These are phyloP conservation scores for Macrobrachium rosenbergii DNA, from an alignment of 1,140 invertebrate genomes.

Conservation along the genomic window DNA sequence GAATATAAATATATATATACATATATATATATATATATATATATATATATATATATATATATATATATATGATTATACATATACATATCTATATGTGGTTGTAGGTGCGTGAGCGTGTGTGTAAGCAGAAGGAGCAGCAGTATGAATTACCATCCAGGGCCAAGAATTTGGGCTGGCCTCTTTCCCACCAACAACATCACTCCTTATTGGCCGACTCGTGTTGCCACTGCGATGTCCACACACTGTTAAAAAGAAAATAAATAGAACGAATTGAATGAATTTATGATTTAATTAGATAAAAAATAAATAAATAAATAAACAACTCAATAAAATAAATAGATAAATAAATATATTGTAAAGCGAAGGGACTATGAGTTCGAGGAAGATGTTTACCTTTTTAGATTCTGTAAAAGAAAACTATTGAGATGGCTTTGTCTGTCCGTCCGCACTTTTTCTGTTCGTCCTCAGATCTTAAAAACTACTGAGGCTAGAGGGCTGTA, in stretches of 20 bases:
- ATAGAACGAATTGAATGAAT: too few species aligned
- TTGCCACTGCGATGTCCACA: background rate
- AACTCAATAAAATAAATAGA: too few species aligned
- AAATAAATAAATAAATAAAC: too few species aligned
- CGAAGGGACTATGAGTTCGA: too few species aligned
- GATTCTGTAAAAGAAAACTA: too few species aligned
- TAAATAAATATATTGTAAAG: too few species aligned
- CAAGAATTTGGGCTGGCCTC: background rate
- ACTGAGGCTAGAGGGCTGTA: too few species aligned
- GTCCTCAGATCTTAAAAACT: too few species aligned
- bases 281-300: too few species aligned
- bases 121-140: background rate
- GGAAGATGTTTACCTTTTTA: too few species aligned
- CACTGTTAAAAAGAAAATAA: background rate
- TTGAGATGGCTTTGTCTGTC: too few species aligned
- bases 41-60: slow-evolving; percentile 24
- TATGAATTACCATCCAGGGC: background rate
- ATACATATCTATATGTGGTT: background rate
- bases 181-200: background rate
- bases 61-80: background rate
- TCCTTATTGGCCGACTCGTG: background rate
- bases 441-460: too few species aligned
- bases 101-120: background rate
- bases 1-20: slow-evolving; percentile 21
- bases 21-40: slow-evolving; percentile 24